Percentiles rank a stretch among this genome's conserved stretches.
Conservation (phyloP, 2,888 invertebrate species). For the Athripsodes cinereus region DNA sequence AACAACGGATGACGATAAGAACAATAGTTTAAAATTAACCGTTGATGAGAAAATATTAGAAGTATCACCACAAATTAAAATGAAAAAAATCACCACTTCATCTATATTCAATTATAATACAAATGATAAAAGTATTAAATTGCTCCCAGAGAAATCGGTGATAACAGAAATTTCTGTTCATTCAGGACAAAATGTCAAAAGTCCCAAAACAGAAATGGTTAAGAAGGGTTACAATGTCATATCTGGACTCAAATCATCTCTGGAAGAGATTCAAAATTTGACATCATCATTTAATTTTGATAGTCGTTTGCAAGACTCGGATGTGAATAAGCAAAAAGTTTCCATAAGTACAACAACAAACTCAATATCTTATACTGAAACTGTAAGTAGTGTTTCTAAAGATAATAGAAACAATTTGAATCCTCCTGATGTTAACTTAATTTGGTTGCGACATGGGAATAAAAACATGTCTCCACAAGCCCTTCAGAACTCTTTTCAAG, state of each 20-base stretch:
- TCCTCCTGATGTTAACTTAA: constrained; percentile 16
- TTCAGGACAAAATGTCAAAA: not conserved
- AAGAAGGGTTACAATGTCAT: constrained; percentile 6
- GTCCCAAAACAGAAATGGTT: not conserved
- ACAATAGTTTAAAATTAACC: too few species aligned
- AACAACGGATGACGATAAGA: not conserved
- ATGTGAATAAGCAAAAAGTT: not conserved
- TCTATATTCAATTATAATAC: not conserved
- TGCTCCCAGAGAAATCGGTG: not conserved
- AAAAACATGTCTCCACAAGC: not conserved
- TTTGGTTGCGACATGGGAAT: constrained; percentile 8
- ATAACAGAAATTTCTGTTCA: not conserved
- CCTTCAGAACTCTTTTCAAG: constrained; percentile 9
- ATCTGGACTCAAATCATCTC: constrained; percentile 13
- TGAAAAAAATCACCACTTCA: too few species aligned
- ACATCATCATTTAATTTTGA: constrained; percentile 6
- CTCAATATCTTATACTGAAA: not conserved
- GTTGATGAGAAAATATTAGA: not conserved
- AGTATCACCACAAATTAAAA: not conserved
- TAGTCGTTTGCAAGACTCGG: not conserved
- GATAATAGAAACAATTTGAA: constrained; percentile 8
- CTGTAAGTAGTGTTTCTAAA: not conserved
- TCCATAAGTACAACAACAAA: not conserved
- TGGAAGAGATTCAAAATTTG: constrained; percentile 17
- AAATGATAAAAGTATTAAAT: not conserved